Evolutionary conservation across 1,140 invertebrate genomes (phyloP).

Genomic region (Euura lappo): DNA sequence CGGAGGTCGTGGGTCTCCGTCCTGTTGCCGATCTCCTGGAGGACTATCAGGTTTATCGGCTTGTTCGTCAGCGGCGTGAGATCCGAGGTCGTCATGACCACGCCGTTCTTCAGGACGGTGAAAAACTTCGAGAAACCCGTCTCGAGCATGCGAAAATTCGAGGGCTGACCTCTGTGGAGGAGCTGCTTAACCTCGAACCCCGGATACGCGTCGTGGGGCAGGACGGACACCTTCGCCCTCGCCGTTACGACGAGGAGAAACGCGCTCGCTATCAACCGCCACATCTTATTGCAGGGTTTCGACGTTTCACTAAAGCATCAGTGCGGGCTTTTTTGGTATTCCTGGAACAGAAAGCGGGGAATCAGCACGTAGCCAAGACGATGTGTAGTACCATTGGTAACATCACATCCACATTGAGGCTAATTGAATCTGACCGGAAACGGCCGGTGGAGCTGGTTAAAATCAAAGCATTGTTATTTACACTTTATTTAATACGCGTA

Average conservation of each 20-base stretch:
- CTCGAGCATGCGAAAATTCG: constrained; percentile 73
- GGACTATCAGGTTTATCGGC: constrained; percentile 78
- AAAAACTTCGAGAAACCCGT: constrained; percentile 83
- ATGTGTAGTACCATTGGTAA: not conserved
- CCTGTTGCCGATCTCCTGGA: constrained; percentile 79
- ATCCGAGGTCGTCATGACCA: constrained; percentile 89
- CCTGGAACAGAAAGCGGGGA: not conserved
- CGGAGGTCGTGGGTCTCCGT: constrained; percentile 82
- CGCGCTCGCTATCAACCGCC: constrained; percentile 25
- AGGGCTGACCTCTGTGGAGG: constrained; percentile 50
- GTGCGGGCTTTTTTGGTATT: constrained; percentile 28
- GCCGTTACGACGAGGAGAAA: constrained; percentile 26
- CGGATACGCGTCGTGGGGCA: constrained; percentile 84
- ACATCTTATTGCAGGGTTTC: constrained; percentile 39
- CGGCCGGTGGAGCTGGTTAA: constrained; percentile 41
- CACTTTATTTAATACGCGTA: not conserved
- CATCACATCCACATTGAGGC: too few relatives aligned
- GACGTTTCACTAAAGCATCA: constrained; percentile 43
- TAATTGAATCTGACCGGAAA: constrained; percentile 35
- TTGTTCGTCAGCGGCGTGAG: constrained; percentile 79
- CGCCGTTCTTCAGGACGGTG: constrained; percentile 84
- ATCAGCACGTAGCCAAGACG: not conserved
- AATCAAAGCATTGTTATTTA: constrained; percentile 51
- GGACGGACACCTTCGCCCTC: constrained; percentile 60
- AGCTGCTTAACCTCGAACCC: constrained; percentile 85